Base-by-base conservation (phyloP, 2,888 invertebrate species). In the Eretmocerus hayati region DNA sequence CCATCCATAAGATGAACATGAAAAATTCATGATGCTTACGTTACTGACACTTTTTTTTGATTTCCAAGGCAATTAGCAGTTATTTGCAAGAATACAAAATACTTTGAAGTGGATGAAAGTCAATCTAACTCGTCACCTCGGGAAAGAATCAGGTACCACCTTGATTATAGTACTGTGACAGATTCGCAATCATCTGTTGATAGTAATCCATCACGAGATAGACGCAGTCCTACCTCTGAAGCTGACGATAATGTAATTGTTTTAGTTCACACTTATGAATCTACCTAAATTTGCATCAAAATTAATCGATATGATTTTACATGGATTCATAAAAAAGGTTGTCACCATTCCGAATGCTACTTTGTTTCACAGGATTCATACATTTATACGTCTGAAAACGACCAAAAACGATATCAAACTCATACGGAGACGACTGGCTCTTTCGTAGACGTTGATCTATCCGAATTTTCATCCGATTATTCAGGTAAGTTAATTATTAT, bases 41-140 rank as follows among this genome's bases (percentile, higher is more conserved):
- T n/a, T n/a, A n/a, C n/a, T n/a, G n/a, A n/a, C n/a, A n/a, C n/a
- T n/a, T n/a, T 23, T 48, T 21, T 41, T 36, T 43, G 18, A 16
- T 18, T 15, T 15, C 22, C 20, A 11, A 57, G 57, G 31, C 48
- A 56, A 26, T 46, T 62, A 22, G 55, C 58, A 19, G 39, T 57
- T 3, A 23, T 56, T 11, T 54, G 56, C 4, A 58, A 42, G 15
- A 54, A 48, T 2, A 64, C 54, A 1, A 57, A 48, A 31, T 67
- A 66, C 41, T 59, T 53, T n/a, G 64, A 64, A 55, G 52, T 65
- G 2, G 56, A 66, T 20, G 68, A 68, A 45, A 61, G 52, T 5
- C 46, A 42, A 18, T 50, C 45, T 31, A 38, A 9, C 16, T 4
- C 19, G 21, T 46, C 46, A 6, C 42, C 48, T 4, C 21, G 18